Evolutionary conservation across 30 jellyfish, hydroid and myxozoan species (phyloP), one percentile per base, ranked within the genome.

Genomic region (Aurelia sp.): DNA sequence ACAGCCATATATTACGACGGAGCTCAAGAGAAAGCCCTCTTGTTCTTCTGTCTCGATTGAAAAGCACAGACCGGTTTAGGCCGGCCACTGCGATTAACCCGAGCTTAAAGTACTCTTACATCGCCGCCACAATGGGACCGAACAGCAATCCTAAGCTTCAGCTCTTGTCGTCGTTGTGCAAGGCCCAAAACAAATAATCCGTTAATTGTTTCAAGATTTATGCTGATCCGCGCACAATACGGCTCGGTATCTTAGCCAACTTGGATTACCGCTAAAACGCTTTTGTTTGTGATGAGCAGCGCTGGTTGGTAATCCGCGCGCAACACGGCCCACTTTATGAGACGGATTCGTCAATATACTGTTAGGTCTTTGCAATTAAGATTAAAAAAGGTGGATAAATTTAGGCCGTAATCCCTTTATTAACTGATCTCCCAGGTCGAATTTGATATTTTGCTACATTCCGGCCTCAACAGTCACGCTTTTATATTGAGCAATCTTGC

Each of bases 161-260:
- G 82, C 91, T 82, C 85, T 82, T 82, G 91, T 61, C 85, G 44
- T 59, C 85, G 85, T 82, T 67, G 85, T 67, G 91, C 79, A 82
- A 82, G 91, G 85, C 71, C 91, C 85, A 82, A 82, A 82, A 82
- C 84, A 82, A 70, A 82, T 82, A 82, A 82, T 82, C 83, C 85
- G 50, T 21, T 50, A 47, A 82, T 82, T 82, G 91, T 82, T 41
- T 71, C 55, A 19, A 52, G 81, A 78, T 66, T 62, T 78, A 27
- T 55, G 68, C 73, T 78, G 44, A 78, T 62, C 71, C 76, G 67
- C 50, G 89, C 70, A 62, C 79, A 78, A 78, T 64, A 37, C 13
- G 58, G 79, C 64, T 78, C 89, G 89, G 89, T 65, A 69, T 78
- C 89, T 62, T 35, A 78, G 76, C 89, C 27, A 78, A 37, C 89